Evolutionary conservation across 2,113 vertebrate species (phyloP).

Genomic region (Camelus bactrianus): DNA sequence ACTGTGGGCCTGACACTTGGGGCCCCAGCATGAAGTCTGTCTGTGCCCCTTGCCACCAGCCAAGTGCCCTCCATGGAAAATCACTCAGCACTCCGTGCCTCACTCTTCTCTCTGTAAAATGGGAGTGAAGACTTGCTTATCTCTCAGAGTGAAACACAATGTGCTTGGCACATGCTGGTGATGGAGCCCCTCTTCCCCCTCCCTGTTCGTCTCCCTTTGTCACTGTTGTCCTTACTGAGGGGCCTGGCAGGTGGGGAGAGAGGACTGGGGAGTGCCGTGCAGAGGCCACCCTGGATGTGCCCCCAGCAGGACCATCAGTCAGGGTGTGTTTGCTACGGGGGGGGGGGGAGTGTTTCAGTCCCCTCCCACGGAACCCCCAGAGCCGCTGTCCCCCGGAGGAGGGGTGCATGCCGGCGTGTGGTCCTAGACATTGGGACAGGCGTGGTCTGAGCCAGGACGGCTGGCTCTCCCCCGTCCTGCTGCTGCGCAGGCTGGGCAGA

Average conservation of each 20-base stretch:
- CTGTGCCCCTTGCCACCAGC: rapidly evolving
- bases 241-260: too few relatives aligned
- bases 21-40: rapidly evolving
- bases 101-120: neutral
- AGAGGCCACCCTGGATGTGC: neutral
- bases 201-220: neutral
- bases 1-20: rapidly evolving
- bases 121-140: rapidly evolving
- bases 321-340: rapidly evolving
- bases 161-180: neutral
- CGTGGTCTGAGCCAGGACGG: neutral
- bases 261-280: neutral
- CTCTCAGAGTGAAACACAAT: neutral
- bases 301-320: rapidly evolving
- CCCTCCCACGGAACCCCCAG: rapidly evolving
- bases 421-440: rapidly evolving
- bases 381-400: neutral
- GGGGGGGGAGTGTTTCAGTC: too few relatives aligned
- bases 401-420: rapidly evolving
- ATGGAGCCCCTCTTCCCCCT: neutral
- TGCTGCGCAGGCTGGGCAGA: rapidly evolving
- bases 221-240: neutral
- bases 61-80: rapidly evolving
- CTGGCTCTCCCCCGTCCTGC: neutral
- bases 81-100: neutral